A percentile compares a stretch with the other conserved stretches of the same genome.
Conservation (phyloP, 2,113 vertebrate genomes). For the Sylvia atricapilla region DNA sequence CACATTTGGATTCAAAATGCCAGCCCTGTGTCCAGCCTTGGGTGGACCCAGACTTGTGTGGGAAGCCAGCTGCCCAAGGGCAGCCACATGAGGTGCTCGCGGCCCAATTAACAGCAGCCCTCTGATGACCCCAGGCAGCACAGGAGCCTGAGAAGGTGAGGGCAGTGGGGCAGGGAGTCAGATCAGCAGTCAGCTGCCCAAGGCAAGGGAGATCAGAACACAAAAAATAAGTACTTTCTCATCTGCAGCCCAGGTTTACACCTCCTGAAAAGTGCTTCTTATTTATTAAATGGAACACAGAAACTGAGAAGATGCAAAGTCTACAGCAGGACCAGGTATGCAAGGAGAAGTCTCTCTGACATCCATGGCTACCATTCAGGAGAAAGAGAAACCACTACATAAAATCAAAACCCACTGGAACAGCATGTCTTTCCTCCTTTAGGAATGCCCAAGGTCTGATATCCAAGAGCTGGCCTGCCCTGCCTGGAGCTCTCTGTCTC, state of each 20-base stretch:
- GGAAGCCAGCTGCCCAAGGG: rapidly evolving
- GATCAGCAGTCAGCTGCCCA: background rate
- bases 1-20: background rate
- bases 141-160: background rate
- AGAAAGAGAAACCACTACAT: background rate
- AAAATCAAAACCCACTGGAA: background rate
- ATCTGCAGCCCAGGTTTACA: background rate
- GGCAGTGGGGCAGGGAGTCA: background rate
- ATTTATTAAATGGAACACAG: background rate
- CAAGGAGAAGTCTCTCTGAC: background rate
- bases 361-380: background rate
- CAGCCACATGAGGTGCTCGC: rapidly evolving
- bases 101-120: background rate
- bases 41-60: background rate
- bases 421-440: background rate
- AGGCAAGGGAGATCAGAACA: background rate
- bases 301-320: background rate
- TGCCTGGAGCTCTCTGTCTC: rapidly evolving
- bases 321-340: background rate
- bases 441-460: background rate
- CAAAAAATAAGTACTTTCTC: background rate
- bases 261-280: background rate
- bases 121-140: rapidly evolving
- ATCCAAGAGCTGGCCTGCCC: rapidly evolving
- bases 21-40: rapidly evolving